These are phyloP conservation scores for Meriones unguiculatus DNA, from an alignment of 2,113 vertebrate genomes.

Conservation along the genomic window DNA sequence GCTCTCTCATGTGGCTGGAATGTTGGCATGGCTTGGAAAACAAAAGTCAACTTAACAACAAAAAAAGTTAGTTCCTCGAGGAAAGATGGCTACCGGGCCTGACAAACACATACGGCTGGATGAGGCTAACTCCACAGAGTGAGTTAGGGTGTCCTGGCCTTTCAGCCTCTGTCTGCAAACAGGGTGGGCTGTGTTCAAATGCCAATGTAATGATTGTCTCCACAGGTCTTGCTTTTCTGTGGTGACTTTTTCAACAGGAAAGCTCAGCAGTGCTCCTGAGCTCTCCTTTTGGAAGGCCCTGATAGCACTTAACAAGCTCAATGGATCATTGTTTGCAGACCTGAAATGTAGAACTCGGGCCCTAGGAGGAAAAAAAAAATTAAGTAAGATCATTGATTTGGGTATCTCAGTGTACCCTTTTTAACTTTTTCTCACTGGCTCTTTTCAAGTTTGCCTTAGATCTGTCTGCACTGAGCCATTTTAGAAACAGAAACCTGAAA, in stretches of 20 bases:
- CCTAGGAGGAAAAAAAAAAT: background rate
- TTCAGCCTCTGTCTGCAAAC: background rate
- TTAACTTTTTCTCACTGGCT: conserved; percentile 3
- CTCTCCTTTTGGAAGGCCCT: background rate
- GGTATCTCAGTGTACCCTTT: background rate
- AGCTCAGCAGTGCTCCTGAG: background rate
- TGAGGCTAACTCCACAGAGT: background rate
- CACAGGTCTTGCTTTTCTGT: conserved; percentile 42
- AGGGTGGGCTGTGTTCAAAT: conserved; percentile 62
- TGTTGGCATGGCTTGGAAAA: conserved; percentile 85
- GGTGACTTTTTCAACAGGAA: conserved; percentile 25
- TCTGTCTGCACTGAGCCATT: background rate
- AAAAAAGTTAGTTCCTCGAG: conserved; percentile 40
- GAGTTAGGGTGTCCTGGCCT: conserved; percentile 45
- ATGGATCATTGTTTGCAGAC: conserved; percentile 19
- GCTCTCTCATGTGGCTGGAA: conserved; percentile 86
- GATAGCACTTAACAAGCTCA: conserved; percentile 36
- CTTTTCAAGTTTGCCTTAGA: background rate
- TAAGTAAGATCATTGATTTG: conserved; percentile 3
- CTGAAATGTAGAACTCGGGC: conserved; percentile 9
- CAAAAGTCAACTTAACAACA: conserved; percentile 75
- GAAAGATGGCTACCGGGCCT: conserved; percentile 55
- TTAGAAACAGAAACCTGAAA: background rate
- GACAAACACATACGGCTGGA: conserved; percentile 13
- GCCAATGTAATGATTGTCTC: background rate